Percentiles rank a stretch among this genome's conserved stretches.
Conservation (phyloP, 2,888 invertebrate genomes). For the Mamestra brassicae region DNA sequence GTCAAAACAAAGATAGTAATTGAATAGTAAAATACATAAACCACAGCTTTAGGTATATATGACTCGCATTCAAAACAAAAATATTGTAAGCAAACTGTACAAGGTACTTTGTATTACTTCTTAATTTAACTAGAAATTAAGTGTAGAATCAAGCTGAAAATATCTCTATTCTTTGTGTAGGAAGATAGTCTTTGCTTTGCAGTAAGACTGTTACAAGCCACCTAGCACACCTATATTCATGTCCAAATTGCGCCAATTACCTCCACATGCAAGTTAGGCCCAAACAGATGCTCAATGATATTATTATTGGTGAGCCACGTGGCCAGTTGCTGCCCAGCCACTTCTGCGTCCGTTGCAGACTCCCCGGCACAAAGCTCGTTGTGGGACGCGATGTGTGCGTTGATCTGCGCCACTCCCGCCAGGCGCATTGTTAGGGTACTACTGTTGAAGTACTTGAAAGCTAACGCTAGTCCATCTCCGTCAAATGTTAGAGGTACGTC, state of each 20-base stretch:
- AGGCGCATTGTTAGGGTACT: constrained; percentile 98
- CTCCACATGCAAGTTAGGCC: constrained; percentile 99
- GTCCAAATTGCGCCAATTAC: constrained; percentile 80
- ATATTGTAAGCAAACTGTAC: neutral
- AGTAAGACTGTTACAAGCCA: neutral
- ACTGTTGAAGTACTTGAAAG: constrained; percentile 99
- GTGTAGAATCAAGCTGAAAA: neutral
- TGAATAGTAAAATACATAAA: too few species aligned
- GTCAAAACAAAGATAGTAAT: too few species aligned
- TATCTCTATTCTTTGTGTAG: too few species aligned
- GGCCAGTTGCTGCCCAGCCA: constrained; percentile 95
- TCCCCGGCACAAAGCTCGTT: constrained; percentile 98
- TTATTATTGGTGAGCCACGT: constrained; percentile 97
- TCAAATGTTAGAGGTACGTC: constrained; percentile 97
- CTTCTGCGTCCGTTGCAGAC: constrained; percentile 95
- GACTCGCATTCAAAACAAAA: neutral
- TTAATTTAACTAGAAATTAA: neutral
- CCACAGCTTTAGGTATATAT: neutral
- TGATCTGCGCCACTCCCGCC: constrained; percentile 98
- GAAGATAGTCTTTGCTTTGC: too few species aligned
- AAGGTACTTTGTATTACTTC: neutral
- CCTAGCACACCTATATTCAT: neutral
- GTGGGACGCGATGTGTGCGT: constrained; percentile 97
- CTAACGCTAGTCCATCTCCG: constrained; percentile 96
- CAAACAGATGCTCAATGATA: constrained; percentile 98